Evolutionary conservation across 2,797 vertebrate genomes (phyloP).

Genomic region (Rhincodon typus): DNA sequence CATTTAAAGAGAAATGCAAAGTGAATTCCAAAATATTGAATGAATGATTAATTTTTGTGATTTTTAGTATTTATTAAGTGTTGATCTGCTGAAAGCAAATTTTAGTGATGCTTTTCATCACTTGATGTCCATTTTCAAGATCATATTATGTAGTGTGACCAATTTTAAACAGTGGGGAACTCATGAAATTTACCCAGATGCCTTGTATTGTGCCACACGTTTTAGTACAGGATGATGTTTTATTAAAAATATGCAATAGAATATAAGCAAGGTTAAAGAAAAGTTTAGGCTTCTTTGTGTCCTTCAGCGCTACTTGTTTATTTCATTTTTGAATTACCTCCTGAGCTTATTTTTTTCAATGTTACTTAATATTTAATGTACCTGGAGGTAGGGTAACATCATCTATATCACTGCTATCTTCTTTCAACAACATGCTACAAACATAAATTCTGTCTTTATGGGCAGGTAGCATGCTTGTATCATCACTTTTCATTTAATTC

Average conservation of each 20-base stretch:
- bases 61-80: neutral
- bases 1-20: neutral
- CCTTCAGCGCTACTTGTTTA: neutral
- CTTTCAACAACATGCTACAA: neutral
- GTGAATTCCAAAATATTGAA: neutral
- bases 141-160: neutral
- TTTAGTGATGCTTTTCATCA: neutral
- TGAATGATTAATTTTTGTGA: neutral
- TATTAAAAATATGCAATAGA: neutral
- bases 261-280: neutral
- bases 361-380: neutral
- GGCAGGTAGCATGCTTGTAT: neutral
- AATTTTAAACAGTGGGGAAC: neutral
- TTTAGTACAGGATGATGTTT: neutral
- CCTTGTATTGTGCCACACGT: neutral
- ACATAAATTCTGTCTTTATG: neutral
- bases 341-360: neutral
- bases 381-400: neutral
- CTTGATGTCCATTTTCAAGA: neutral
- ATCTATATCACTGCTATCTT: neutral
- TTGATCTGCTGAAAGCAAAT: neutral
- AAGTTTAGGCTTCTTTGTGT: neutral
- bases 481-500: neutral
- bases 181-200: neutral
- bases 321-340: neutral